Percentiles rank a stretch among this genome's conserved stretches.
phyloP scores from a whole-genome alignment of 2,113 vertebrate species.

The Lepidothrix coronata region DNA sequence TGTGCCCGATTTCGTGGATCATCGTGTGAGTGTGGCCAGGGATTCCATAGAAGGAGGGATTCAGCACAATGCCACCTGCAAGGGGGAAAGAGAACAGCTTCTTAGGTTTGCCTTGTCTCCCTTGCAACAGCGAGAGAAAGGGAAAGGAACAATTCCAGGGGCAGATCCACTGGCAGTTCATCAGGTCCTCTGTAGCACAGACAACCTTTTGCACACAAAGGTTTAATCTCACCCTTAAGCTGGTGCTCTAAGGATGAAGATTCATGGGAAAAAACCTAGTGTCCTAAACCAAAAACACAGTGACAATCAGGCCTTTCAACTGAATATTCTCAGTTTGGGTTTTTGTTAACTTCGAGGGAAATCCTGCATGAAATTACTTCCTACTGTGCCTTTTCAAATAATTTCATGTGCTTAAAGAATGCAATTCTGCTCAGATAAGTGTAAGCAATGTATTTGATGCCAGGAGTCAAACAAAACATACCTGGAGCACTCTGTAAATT shows the following conservation, averaged over 20 bases:
- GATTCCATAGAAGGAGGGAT: slow-evolving; percentile 94
- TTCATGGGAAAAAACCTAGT: neutral
- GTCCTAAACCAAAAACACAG: neutral
- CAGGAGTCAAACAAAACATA: neutral
- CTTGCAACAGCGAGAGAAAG: neutral
- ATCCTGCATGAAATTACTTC: neutral
- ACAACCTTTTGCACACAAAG: rapidly evolving
- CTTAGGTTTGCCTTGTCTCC: neutral
- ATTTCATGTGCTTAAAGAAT: neutral
- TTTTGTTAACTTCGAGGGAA: neutral
- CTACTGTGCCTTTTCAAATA: neutral
- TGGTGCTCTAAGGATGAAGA: neutral
- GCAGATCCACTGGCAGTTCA: neutral
- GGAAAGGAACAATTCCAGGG: neutral
- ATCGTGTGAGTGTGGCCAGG: slow-evolving; percentile 96
- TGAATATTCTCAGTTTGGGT: neutral
- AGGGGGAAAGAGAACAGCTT: slow-evolving; percentile 29
- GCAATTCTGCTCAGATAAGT: neutral
- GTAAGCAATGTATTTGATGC: neutral
- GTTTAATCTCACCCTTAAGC: neutral
- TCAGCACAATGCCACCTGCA: slow-evolving; percentile 89
- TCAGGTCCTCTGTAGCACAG: neutral
- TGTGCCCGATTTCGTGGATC: slow-evolving; percentile 98
- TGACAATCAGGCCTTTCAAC: neutral
- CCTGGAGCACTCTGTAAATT: neutral